Percentiles rank a stretch among this genome's conserved stretches.
Conservation (phyloP, 2,888 invertebrate species). For the Agriopis aurantiaria region DNA sequence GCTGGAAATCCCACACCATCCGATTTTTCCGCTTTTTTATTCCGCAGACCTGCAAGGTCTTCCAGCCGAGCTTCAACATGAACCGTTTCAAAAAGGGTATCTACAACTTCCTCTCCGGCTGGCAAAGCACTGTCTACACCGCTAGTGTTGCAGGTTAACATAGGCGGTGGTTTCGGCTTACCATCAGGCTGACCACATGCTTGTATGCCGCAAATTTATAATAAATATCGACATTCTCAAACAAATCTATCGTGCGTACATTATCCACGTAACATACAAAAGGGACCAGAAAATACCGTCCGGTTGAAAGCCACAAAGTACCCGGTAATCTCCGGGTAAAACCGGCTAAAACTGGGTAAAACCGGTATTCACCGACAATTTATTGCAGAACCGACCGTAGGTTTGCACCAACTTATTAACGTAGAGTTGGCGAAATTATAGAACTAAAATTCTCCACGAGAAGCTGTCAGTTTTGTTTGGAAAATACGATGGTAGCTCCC, state of each 20-base stretch:
- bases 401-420: background rate
- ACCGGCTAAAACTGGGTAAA: slow-evolving; percentile 51
- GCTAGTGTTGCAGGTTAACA: too few relatives aligned
- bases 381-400: slow-evolving; percentile 36
- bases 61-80: too few relatives aligned
- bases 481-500: too few relatives aligned
- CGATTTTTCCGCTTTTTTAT: too few relatives aligned
- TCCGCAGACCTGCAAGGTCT: too few relatives aligned
- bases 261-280: slow-evolving; percentile 22
- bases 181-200: too few relatives aligned
- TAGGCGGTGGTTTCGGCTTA: too few relatives aligned
- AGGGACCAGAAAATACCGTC: slow-evolving; percentile 64
- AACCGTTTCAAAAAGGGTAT: too few relatives aligned
- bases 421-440: background rate
- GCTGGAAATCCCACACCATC: too few relatives aligned
- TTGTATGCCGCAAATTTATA: background rate
- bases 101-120: too few relatives aligned
- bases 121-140: too few relatives aligned
- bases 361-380: slow-evolving; percentile 41
- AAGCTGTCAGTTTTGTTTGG: too few relatives aligned
- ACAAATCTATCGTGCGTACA: slow-evolving; percentile 11
- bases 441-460: background rate
- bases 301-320: slow-evolving; percentile 73
- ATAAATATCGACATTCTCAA: slow-evolving; percentile 1
- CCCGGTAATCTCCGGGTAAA: slow-evolving; percentile 68